A percentile compares a stretch with the other conserved stretches of the same genome.
Evolutionary conservation across 2,888 invertebrate species (phyloP).

Genomic region (Meiosimyza platycephala): DNA sequence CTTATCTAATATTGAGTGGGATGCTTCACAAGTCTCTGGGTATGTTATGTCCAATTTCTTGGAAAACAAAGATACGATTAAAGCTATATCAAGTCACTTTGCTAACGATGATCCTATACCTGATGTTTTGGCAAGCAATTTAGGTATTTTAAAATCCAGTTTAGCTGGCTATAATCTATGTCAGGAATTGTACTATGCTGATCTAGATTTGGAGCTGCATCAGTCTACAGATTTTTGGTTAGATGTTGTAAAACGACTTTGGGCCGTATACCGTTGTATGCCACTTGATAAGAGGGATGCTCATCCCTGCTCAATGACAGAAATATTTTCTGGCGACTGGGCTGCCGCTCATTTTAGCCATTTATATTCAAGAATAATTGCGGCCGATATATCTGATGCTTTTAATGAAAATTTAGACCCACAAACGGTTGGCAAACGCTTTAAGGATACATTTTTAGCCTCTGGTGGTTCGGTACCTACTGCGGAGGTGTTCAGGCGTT

Average conservation of each 20-base stretch:
- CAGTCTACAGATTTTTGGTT: slow-evolving; percentile 84
- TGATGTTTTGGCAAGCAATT: slow-evolving; percentile 73
- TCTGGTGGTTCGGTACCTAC: slow-evolving; percentile 85
- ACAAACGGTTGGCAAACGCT: slow-evolving; percentile 75
- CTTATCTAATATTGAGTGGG: slow-evolving; percentile 91
- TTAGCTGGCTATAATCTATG: slow-evolving; percentile 85
- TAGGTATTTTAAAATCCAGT: slow-evolving; percentile 76
- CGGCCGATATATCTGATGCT: slow-evolving; percentile 89
- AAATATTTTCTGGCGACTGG: slow-evolving; percentile 86
- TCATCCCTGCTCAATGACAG: slow-evolving; percentile 86
- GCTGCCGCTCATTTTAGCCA: slow-evolving; percentile 88
- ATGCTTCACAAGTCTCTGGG: slow-evolving; percentile 86
- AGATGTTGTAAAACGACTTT: slow-evolving; percentile 79
- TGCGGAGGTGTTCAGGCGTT: slow-evolving; percentile 87
- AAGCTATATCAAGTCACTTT: slow-evolving; percentile 79
- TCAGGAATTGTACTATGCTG: slow-evolving; percentile 82
- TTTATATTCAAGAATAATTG: slow-evolving; percentile 89
- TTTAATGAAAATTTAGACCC: slow-evolving; percentile 71
- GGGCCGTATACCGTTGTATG: slow-evolving; percentile 84
- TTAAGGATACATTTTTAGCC: slow-evolving; percentile 84
- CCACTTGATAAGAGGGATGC: slow-evolving; percentile 82
- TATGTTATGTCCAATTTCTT: slow-evolving; percentile 87
- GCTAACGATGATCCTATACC: slow-evolving; percentile 79
- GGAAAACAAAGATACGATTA: slow-evolving; percentile 73
- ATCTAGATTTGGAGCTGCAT: slow-evolving; percentile 86